These are phyloP conservation scores for Ladona fulva DNA, from an alignment of 1,140 invertebrate species.

Conservation along the genomic window DNA sequence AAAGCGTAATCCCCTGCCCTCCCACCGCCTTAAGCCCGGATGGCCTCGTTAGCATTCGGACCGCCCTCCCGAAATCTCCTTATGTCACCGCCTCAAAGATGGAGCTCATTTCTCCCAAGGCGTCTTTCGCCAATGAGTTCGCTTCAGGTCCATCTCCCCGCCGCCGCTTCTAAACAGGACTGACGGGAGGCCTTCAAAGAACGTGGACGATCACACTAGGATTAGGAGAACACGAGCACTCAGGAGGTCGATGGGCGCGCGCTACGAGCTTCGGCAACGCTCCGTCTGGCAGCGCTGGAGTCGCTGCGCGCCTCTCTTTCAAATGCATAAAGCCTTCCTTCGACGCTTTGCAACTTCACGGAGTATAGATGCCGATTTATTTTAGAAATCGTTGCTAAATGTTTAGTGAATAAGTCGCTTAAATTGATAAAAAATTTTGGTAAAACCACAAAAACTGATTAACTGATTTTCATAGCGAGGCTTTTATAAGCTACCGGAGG, in stretches of 20 bases:
- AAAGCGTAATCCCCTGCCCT: neutral
- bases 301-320: too few species aligned
- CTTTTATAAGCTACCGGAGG: too few species aligned
- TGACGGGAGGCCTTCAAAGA: constrained; percentile 2
- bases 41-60: neutral
- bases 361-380: too few species aligned
- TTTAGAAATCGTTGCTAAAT: too few species aligned
- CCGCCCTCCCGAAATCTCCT: neutral
- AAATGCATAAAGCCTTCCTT: too few species aligned
- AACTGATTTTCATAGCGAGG: too few species aligned
- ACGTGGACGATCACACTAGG: neutral
- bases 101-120: neutral
- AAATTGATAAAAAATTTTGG: too few species aligned
- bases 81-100: neutral
- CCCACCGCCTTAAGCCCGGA: neutral
- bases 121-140: neutral
- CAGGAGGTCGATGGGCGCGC: neutral
- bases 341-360: too few species aligned
- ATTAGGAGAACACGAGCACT: neutral
- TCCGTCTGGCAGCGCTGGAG: neutral
- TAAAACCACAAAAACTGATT: too few species aligned
- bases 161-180: neutral
- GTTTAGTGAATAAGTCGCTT: too few species aligned
- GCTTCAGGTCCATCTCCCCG: neutral
- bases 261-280: neutral